Evolutionary conservation across 1,140 invertebrate genomes (phyloP).

Genomic region (Matsumurasca onukii): DNA sequence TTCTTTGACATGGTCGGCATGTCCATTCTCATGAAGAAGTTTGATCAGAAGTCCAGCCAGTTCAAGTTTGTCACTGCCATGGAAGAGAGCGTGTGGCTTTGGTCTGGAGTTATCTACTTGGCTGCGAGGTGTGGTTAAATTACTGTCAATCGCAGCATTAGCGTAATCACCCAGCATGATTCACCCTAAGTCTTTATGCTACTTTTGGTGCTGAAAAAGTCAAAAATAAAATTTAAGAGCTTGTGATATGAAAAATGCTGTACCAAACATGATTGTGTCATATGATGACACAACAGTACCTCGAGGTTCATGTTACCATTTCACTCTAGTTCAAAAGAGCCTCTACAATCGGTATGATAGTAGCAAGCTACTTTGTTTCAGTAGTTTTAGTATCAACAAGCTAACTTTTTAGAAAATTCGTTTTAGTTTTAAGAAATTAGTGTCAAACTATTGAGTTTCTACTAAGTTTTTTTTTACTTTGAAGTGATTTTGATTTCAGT

Average conservation of each 20-base stretch:
- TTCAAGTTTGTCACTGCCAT: slow-evolving; percentile 97
- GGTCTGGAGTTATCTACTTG: slow-evolving; percentile 91
- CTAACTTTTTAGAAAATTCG: no score
- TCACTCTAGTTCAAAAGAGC: no score
- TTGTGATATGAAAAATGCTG: slow-evolving; percentile 58
- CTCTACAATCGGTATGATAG: no score
- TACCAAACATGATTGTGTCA: slow-evolving; percentile 58
- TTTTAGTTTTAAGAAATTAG: no score
- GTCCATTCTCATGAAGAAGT: slow-evolving; percentile 84
- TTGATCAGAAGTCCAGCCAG: slow-evolving; percentile 76
- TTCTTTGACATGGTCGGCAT: slow-evolving; percentile 94
- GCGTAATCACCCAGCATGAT: neutral
- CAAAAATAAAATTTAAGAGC: slow-evolving; percentile 52
- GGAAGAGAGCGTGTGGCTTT: slow-evolving; percentile 93
- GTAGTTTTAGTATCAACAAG: no score
- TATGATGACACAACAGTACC: neutral
- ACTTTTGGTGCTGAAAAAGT: neutral
- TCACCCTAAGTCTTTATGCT: neutral
- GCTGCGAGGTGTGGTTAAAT: slow-evolving; percentile 66
- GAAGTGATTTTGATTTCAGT: no score
- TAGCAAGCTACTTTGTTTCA: no score
- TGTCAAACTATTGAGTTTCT: no score
- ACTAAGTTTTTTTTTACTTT: no score
- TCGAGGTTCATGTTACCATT: no score
- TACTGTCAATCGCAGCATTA: neutral